These are phyloP conservation scores for Australoheros facetus DNA, from an alignment of 2,797 vertebrate species.

Conservation along the genomic window DNA sequence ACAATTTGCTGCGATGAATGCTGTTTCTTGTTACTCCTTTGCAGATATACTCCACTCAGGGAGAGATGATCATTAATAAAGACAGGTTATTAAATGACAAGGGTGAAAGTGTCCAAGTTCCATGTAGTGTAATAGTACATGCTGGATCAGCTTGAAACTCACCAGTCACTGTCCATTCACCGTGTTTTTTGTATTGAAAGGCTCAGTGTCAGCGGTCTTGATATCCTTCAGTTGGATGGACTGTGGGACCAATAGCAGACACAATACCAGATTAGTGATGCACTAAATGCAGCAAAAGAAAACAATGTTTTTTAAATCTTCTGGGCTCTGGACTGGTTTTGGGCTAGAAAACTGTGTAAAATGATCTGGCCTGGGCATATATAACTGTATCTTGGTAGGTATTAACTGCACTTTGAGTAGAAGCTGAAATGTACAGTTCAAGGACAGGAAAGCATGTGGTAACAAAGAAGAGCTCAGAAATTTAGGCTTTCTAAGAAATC, in stretches of 20 bases:
- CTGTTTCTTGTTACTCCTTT: slow-evolving; percentile 1
- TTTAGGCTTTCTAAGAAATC: not conserved
- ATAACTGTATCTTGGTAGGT: not conserved
- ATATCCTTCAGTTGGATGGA: slow-evolving; percentile 37
- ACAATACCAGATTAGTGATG: slow-evolving; percentile 19
- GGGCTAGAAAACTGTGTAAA: not conserved
- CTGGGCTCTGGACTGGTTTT: not conserved
- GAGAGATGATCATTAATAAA: not conserved
- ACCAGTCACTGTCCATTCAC: slow-evolving; percentile 54
- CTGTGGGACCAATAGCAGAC: slow-evolving; percentile 53
- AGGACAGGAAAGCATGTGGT: not conserved
- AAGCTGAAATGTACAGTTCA: not conserved
- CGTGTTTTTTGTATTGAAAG: slow-evolving; percentile 28
- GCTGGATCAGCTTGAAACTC: slow-evolving; percentile 1
- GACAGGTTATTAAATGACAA: slow-evolving; percentile 3
- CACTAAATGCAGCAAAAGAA: not conserved
- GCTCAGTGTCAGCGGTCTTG: slow-evolving; percentile 30
- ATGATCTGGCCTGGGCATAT: not conserved
- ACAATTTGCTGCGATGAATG: not conserved
- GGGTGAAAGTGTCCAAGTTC: not conserved
- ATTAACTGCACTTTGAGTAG: too few relatives aligned
- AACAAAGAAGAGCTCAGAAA: not conserved
- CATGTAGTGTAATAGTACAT: not conserved
- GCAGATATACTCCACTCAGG: slow-evolving; percentile 12
- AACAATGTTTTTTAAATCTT: not conserved